Percentiles rank a stretch among this genome's conserved stretches.
These are phyloP conservation scores for Theristicus caerulescens DNA, from an alignment of 2,113 vertebrate genomes.

Conservation along the genomic window DNA sequence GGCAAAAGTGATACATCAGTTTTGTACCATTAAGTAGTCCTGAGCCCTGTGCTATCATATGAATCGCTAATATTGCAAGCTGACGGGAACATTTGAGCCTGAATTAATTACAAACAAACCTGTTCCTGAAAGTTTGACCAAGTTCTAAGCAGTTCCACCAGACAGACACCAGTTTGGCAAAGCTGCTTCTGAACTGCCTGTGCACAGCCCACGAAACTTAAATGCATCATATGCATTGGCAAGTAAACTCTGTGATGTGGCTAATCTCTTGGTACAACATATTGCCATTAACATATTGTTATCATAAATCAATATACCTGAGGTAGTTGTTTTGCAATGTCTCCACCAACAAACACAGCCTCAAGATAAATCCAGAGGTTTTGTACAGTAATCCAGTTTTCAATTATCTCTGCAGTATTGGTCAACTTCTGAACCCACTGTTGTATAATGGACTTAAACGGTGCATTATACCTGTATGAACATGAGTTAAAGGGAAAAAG, in stretches of 20 bases:
- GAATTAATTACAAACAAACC: neutral
- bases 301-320: constrained; percentile 64
- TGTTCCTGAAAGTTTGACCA: neutral
- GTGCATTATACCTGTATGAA: constrained; percentile 78
- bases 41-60: neutral
- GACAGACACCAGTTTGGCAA: neutral
- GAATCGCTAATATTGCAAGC: neutral
- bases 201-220: neutral
- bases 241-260: neutral
- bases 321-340: constrained; percentile 87
- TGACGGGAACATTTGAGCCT: neutral
- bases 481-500: neutral
- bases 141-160: neutral
- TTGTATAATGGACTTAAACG: constrained; percentile 80
- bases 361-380: constrained; percentile 90
- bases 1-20: neutral
- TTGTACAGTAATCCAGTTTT: constrained; percentile 85
- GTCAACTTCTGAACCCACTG: constrained; percentile 85
- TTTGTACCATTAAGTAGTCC: neutral
- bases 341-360: constrained; percentile 87
- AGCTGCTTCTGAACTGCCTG: neutral
- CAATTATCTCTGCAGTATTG: constrained; percentile 82
- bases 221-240: neutral
- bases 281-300: neutral
- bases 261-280: neutral